phyloP scores from a whole-genome alignment of 2,113 vertebrate species.

The Vulpes vulpes region DNA sequence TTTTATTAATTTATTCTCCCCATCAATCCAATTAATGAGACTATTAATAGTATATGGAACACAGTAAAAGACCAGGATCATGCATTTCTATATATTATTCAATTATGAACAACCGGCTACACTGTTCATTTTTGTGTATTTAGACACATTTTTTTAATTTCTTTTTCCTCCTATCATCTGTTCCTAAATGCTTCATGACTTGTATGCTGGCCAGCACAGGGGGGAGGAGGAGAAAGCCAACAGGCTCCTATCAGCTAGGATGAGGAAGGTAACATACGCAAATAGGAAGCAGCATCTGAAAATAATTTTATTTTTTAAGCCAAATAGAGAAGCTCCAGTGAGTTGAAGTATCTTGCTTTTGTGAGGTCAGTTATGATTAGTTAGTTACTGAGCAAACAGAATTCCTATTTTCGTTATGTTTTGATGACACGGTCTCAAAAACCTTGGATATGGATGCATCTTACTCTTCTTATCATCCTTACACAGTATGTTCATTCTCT shows the following conservation, averaged over 20 bases:
- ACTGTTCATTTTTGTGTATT: not conserved
- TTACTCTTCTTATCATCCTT: not conserved
- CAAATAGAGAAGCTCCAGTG: not conserved
- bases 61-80: not conserved
- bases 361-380: not conserved
- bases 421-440: not conserved
- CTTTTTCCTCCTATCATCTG: not conserved
- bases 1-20: not conserved
- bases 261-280: not conserved
- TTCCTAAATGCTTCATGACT: not conserved
- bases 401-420: not conserved
- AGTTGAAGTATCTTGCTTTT: not conserved
- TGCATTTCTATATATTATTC: not conserved
- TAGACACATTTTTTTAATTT: not conserved
- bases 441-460: rapidly evolving
- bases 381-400: not conserved
- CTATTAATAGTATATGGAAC: not conserved
- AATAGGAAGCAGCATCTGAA: not conserved
- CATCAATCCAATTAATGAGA: slow-evolving; percentile 6
- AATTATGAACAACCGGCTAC: not conserved
- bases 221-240: not conserved
- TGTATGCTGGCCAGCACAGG: not conserved
- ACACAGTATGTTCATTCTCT: not conserved
- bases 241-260: not conserved
- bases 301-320: not conserved